Base-by-base conservation (phyloP, 53 echinoderm and acorn worm species). In the Temnopleurus reevesii region DNA sequence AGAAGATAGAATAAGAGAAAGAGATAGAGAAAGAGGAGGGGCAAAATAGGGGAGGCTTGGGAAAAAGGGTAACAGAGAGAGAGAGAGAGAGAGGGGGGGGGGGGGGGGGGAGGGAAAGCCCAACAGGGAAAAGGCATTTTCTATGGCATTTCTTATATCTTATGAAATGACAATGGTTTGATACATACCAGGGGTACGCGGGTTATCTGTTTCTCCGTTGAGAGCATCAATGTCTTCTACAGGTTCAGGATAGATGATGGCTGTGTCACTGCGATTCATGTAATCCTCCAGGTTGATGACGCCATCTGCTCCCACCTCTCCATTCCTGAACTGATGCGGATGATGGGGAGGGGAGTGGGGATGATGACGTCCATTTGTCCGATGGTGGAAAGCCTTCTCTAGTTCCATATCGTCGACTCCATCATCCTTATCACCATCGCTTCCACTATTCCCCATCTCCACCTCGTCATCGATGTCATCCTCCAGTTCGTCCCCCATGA, bases 211-310 rank as follows among this genome's bases (percentile, higher is more conserved):
- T 43, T 66, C 88, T 8, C 88, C 88, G 53, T 66, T 65, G 27
- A 87, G 89, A 23, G 71, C 76, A 79, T 93, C 93, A 56, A 90
- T 90, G 45, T 95, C 95, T n/a, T 95, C 95, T 19, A 93, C 95
- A 55, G 95, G 93, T 65, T 95, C 95, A 8, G 95, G 95, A 43
- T 93, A 95, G 57, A 95, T 95, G 38, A 95, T 90, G 29, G 93
- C 93, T 23, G 95, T 95, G 55, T 95, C 93, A 25, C 93, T 95
- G 13, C 95, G 89, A 76, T 92, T 92, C 84, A 95, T 66, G 76
- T 93, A 95, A 56, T 95, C 95, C 80, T 95, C 93, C 55, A 95
- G 76, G 83, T 95, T 93, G 33, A 94, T 91, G 24, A 92, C 91
- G n/a, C 89, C 89, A 27, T 93, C 93, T 36, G 83, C 89, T 76